Evolutionary conservation across 2,888 invertebrate genomes (phyloP), one percentile per base, ranked within the genome.

Genomic region (Ennomos quercinarius): DNA sequence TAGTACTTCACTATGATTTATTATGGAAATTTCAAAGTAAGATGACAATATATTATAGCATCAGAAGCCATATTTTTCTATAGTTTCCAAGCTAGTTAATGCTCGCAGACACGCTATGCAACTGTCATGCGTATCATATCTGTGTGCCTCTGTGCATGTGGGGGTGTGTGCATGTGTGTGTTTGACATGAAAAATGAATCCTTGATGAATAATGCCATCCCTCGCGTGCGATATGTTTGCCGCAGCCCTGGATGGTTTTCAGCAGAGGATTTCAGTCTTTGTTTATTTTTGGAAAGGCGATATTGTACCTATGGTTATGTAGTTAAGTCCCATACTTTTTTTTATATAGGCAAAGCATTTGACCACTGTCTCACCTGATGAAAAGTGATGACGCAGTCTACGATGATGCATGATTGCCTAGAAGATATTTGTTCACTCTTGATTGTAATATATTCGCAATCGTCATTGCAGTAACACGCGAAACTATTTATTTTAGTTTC

Each of bases 141-240:
- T 10, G n/a, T 12, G 17, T 11, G 9, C 35, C 13, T 41, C 17
- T 41, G 39, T 41, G 41, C 6, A 17, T 44, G 43, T n/a, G 43
- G 8, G 17, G 38, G 38, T n/a, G 43, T 10, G 13, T 46, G 35
- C 8, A 12, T 36, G 37, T 10, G 12, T 6, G 12, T 5, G 37
- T 13, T 45, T 41, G 57, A 41, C 57, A 51, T 58, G 52, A 58
- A 58, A 58, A 58, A 58, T 58, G 58, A 43, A 41, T 43, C 12
- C 58, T 2, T 48, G 43, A 41, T 53, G 52, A 58, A 53, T 58
- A 48, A 52, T 36, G 43, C 52, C 13, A 34, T 42, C 42, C 43
- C 47, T 11, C 0, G 51, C 8, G 51, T 6, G 34, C 45, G 44
- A 46, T 46, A 46, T 51, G 46, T 57, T 57, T 12, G 36, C 10